Conservation (phyloP, 2,888 invertebrate genomes). For the Papilio protenor region DNA sequence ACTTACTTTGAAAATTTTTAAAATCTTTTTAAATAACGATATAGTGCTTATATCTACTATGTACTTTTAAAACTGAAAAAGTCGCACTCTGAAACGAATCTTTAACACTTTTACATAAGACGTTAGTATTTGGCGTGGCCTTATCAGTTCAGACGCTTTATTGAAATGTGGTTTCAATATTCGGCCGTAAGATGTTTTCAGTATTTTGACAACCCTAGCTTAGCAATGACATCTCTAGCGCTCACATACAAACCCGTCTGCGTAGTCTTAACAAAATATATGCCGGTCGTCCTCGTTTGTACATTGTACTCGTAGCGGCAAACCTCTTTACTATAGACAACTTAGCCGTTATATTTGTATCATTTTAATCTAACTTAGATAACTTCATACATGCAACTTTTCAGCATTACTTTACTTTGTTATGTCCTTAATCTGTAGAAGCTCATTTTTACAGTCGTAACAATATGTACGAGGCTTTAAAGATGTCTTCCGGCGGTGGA, state of each 20-base stretch:
- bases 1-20: too few species aligned
- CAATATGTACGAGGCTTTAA: too few species aligned
- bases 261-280: slow-evolving; percentile 37
- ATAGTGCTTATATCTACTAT: too few species aligned
- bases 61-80: too few species aligned
- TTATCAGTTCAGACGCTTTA: too few species aligned
- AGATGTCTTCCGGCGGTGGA: too few species aligned
- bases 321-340: neutral
- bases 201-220: slow-evolving; percentile 24
- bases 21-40: too few species aligned
- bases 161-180: too few species aligned
- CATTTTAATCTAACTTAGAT: neutral
- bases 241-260: slow-evolving; percentile 37
- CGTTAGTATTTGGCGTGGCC: too few species aligned
- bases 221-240: slow-evolving; percentile 11
- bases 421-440: neutral
- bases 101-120: too few species aligned
- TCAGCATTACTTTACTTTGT: neutral
- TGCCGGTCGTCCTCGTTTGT: slow-evolving; percentile 28
- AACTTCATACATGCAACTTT: neutral
- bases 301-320: slow-evolving; percentile 13
- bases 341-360: neutral
- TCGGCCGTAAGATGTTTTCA: neutral
- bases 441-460: too few species aligned
- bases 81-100: too few species aligned